These are phyloP conservation scores for Stegodyphus dumicola DNA, from an alignment of 1,140 invertebrate genomes.

Conservation along the genomic window DNA sequence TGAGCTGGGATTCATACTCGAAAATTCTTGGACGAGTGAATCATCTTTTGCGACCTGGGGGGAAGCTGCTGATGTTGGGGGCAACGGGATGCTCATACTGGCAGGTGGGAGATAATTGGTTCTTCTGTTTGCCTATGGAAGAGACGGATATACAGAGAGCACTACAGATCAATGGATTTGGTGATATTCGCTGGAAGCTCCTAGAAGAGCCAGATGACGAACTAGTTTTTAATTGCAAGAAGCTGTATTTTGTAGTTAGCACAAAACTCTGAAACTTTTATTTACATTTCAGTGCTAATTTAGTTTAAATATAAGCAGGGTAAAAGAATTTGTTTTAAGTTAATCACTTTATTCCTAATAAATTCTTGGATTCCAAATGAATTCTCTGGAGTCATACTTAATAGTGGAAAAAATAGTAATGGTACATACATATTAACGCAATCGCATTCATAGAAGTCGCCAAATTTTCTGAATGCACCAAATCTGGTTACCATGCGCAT, in stretches of 20 bases:
- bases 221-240: slow-evolving; percentile 23
- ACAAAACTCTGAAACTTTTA: slow-evolving; percentile 3
- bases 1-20: slow-evolving; percentile 16
- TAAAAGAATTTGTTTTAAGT: no score
- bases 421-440: no score
- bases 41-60: not conserved
- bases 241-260: slow-evolving; percentile 19
- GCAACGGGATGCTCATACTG: not conserved
- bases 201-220: slow-evolving; percentile 17
- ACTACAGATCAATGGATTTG: slow-evolving; percentile 14
- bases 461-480: no score
- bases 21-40: slow-evolving; percentile 17
- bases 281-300: no score
- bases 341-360: no score
- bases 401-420: no score
- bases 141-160: slow-evolving; percentile 5
- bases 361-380: no score
- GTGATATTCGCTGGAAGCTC: slow-evolving; percentile 20
- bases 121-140: slow-evolving; percentile 14
- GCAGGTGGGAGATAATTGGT: slow-evolving; percentile 33
- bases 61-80: slow-evolving; percentile 22
- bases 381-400: no score
- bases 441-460: no score
- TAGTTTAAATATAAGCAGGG: no score
- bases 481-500: no score